Conservation (phyloP, 2,797 vertebrate genomes). For the Garrulus glandarius region DNA sequence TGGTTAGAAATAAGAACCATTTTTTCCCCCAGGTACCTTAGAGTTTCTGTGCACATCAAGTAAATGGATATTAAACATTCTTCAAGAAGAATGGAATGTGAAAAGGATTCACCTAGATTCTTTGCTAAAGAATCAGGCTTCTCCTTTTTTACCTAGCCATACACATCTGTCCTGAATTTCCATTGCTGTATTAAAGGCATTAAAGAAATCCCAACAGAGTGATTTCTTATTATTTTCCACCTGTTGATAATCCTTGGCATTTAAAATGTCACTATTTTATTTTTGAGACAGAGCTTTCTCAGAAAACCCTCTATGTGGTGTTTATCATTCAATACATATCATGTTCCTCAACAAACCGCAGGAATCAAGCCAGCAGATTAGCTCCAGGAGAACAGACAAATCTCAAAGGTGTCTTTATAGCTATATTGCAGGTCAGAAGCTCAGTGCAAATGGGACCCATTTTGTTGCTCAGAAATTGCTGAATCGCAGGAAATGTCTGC, state of each 20-base stretch:
- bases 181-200: neutral
- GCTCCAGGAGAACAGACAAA: conserved; percentile 55
- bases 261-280: conserved; percentile 10
- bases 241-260: conserved; percentile 29
- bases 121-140: neutral
- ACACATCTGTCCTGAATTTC: neutral
- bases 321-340: conserved; percentile 33
- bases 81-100: neutral
- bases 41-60: neutral
- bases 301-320: neutral
- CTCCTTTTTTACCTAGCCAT: neutral
- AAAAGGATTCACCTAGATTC: neutral
- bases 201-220: neutral
- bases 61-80: neutral
- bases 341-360: conserved; percentile 49
- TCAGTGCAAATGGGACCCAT: conserved; percentile 40
- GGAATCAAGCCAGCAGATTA: conserved; percentile 54
- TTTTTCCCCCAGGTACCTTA: neutral
- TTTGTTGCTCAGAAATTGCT: conserved; percentile 61
- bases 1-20: neutral
- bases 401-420: conserved; percentile 51
- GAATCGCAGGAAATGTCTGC: conserved; percentile 48
- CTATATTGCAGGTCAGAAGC: conserved; percentile 60
- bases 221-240: conserved; percentile 7
- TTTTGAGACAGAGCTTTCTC: conserved; percentile 30